Conservation (phyloP, 2,888 invertebrate species). For the Brachypalpus laphriformis region DNA sequence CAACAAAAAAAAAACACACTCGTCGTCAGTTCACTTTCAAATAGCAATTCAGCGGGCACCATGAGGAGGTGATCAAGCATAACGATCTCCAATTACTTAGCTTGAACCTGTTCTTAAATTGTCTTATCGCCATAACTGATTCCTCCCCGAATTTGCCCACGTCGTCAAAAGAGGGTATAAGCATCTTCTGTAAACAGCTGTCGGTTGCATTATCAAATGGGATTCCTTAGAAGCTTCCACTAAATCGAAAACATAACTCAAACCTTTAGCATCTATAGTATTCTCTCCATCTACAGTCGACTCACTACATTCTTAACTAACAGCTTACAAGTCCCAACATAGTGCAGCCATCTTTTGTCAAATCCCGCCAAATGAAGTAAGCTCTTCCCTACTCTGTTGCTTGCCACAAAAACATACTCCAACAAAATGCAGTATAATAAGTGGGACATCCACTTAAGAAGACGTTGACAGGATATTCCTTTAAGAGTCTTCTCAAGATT, state of each 20-base stretch:
- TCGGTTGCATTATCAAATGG: too few species aligned
- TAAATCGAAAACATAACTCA: neutral
- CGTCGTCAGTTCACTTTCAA: too few species aligned
- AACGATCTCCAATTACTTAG: too few species aligned
- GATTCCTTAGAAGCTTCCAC: too few species aligned
- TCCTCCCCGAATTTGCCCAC: too few species aligned
- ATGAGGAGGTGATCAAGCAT: too few species aligned
- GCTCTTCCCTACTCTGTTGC: neutral
- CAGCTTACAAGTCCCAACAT: neutral
- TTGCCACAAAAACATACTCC: neutral
- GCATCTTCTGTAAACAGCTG: too few species aligned
- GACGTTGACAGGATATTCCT: conserved; percentile 26
- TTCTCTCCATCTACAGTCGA: neutral
- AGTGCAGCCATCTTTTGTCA: neutral
- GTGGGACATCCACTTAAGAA: conserved; percentile 34
- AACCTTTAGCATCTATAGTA: neutral
- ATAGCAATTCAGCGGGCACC: too few species aligned
- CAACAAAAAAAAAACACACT: too few species aligned
- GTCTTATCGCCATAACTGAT: too few species aligned
- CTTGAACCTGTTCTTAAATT: too few species aligned
- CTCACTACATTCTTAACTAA: neutral
- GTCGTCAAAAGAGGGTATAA: too few species aligned
- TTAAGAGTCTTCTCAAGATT: neutral
- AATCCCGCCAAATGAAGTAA: neutral
- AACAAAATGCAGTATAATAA: conserved; percentile 14